Percentiles rank a stretch among this genome's conserved stretches.
Conservation (phyloP, 2,888 invertebrate species). For the Thymelicus acteon region DNA sequence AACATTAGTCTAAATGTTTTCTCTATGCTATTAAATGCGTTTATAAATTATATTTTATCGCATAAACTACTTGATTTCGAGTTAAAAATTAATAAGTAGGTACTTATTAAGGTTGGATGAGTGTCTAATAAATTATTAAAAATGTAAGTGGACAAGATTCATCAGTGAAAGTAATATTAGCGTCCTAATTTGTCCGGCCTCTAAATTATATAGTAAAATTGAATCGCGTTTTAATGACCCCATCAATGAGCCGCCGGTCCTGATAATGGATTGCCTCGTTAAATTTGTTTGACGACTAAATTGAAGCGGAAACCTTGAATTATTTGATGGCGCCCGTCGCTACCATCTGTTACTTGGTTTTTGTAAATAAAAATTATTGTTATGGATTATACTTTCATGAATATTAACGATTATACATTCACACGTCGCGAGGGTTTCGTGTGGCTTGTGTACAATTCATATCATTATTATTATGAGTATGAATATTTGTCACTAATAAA, state of each 20-base stretch:
- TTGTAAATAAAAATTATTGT: conserved; percentile 37
- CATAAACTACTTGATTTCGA: no score
- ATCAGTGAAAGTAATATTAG: conserved; percentile 26
- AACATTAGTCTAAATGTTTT: no score
- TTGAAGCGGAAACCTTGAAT: conserved; percentile 48
- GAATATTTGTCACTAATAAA: no score
- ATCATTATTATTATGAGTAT: no score
- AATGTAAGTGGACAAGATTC: conserved; percentile 1
- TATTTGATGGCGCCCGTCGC: conserved; percentile 41
- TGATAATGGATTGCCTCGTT: conserved; percentile 57
- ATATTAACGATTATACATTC: no score
- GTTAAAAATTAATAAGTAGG: no score
- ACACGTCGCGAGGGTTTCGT: no score
- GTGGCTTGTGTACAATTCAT: no score
- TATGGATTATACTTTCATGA: not conserved
- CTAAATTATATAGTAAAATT: conserved; percentile 49
- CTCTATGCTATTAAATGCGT: no score
- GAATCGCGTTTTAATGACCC: conserved; percentile 54
- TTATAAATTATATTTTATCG: no score
- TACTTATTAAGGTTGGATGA: no score
- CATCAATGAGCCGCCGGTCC: conserved; percentile 42
- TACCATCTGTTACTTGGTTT: conserved; percentile 46
- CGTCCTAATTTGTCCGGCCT: conserved; percentile 34
- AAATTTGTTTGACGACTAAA: conserved; percentile 59
- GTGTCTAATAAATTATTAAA: not conserved